These are phyloP conservation scores for Pollachius pollachius DNA, from an alignment of 2,113 vertebrate genomes.

Conservation along the genomic window DNA sequence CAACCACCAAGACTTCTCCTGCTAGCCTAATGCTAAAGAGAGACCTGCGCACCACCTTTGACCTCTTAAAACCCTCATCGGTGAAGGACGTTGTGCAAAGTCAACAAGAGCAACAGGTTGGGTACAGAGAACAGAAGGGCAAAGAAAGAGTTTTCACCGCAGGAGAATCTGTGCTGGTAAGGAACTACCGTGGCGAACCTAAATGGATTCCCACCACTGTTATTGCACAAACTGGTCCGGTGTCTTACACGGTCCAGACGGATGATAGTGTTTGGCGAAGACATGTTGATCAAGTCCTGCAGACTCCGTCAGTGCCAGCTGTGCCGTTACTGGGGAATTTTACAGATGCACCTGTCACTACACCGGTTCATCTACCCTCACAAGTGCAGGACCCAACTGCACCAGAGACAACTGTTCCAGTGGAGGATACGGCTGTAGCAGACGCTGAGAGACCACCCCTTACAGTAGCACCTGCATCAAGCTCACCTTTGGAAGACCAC, in stretches of 20 bases:
- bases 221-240: conserved; percentile 20
- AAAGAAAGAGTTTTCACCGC: conserved; percentile 6
- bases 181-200: conserved; percentile 1
- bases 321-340: not conserved
- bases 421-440: not conserved
- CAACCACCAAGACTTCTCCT: conserved; percentile 6
- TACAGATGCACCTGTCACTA: not conserved
- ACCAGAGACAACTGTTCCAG: not conserved
- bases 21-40: not conserved
- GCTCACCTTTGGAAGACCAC: not conserved
- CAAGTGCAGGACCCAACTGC: not conserved
- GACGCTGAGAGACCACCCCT: not conserved
- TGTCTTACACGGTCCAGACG: conserved; percentile 22
- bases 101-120: conserved; percentile 1
- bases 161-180: conserved; percentile 18
- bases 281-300: conserved; percentile 19
- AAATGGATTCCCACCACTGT: conserved; percentile 20
- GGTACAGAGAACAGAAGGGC: not conserved
- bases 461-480: not conserved
- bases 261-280: conserved; percentile 24
- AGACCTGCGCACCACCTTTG: not conserved
- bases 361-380: not conserved
- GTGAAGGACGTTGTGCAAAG: not conserved
- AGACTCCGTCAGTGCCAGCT: not conserved
- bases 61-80: conserved; percentile 12